Conservation (phyloP, 1,140 invertebrate genomes). For the Spodoptera litura region DNA sequence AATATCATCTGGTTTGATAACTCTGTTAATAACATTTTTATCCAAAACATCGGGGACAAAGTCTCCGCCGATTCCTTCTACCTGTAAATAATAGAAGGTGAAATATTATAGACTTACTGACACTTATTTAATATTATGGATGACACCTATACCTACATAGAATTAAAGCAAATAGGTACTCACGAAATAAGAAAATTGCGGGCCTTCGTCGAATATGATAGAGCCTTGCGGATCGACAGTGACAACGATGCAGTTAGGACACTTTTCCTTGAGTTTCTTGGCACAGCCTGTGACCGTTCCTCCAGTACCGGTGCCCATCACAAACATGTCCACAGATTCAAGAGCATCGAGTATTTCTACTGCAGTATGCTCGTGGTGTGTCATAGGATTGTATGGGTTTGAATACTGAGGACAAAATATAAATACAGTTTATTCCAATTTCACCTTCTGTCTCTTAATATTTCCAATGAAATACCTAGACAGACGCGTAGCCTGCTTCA, state of each 20-base stretch:
- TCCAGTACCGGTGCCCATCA: conserved; percentile 93
- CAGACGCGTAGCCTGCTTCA: neutral
- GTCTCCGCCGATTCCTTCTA: conserved; percentile 94
- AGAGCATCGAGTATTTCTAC: conserved; percentile 93
- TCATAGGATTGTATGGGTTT: conserved; percentile 94
- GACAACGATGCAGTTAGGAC: conserved; percentile 88
- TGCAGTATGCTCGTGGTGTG: conserved; percentile 96
- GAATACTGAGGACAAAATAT: conserved; percentile 89
- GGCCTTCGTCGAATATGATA: conserved; percentile 88
- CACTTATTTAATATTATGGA: too few relatives aligned
- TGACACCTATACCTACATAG: too few relatives aligned
- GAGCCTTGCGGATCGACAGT: conserved; percentile 94
- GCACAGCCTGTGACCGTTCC: conserved; percentile 93
- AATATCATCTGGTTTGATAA: conserved; percentile 93
- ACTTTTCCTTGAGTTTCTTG: conserved; percentile 91
- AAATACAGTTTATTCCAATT: neutral
- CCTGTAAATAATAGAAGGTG: conserved; percentile 55
- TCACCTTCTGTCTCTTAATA: too few relatives aligned
- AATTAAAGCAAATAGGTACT: conserved; percentile 62
- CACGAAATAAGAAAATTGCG: conserved; percentile 41
- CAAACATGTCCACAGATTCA: conserved; percentile 92
- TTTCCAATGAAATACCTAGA: too few relatives aligned
- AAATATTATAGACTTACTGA: too few relatives aligned
- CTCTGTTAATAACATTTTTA: conserved; percentile 91
- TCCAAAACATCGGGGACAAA: conserved; percentile 97